Conservation (phyloP, 2,113 vertebrate genomes). For the Tretioscincus oriximinensis region DNA sequence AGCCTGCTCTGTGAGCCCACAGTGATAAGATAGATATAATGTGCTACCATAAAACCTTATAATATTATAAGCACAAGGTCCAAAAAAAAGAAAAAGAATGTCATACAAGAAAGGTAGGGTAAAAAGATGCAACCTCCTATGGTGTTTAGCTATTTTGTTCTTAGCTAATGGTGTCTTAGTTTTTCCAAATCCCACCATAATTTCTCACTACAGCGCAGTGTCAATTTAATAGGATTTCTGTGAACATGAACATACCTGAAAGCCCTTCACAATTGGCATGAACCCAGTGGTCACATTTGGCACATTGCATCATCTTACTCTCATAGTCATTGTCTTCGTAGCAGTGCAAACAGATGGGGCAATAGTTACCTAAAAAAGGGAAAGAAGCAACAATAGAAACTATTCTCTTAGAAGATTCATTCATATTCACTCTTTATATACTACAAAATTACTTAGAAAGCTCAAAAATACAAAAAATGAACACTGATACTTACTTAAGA, state of each 20-base stretch:
- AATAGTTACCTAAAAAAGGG: constrained; percentile 82
- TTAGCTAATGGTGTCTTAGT: too few relatives aligned
- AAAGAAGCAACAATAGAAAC: background rate
- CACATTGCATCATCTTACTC: constrained; percentile 94
- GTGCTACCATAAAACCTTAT: too few relatives aligned
- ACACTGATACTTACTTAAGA: too few relatives aligned
- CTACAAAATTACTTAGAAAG: background rate
- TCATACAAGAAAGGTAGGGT: too few relatives aligned
- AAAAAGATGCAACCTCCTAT: too few relatives aligned
- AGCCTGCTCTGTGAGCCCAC: too few relatives aligned
- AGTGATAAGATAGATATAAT: too few relatives aligned
- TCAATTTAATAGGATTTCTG: background rate
- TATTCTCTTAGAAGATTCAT: too few relatives aligned
- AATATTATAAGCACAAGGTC: too few relatives aligned
- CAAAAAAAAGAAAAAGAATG: too few relatives aligned
- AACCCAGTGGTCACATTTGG: constrained; percentile 92
- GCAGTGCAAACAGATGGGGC: constrained; percentile 90
- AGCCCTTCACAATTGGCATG: constrained; percentile 96
- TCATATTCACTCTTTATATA: background rate
- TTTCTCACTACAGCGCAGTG: background rate
- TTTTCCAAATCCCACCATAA: too few relatives aligned
- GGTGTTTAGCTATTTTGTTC: too few relatives aligned
- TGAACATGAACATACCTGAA: constrained; percentile 81
- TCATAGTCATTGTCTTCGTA: constrained; percentile 93
- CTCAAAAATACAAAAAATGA: background rate